These are phyloP conservation scores for Melanitta fusca DNA, from an alignment of 2,797 vertebrate species.

Conservation along the genomic window DNA sequence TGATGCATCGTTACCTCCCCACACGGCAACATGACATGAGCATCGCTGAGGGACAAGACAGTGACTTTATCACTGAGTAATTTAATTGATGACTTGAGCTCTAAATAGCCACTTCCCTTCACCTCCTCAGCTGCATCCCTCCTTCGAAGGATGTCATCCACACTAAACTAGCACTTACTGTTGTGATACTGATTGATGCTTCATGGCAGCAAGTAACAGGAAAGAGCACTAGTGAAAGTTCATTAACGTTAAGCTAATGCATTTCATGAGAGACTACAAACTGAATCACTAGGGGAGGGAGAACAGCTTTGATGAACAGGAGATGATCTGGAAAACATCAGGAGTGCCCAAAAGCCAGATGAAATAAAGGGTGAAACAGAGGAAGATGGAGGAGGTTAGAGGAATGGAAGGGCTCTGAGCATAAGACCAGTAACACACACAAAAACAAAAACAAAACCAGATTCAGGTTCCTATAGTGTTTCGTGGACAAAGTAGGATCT, in stretches of 20 bases:
- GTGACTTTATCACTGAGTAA: constrained; percentile 53
- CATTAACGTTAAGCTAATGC: constrained; percentile 39
- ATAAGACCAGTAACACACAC: not conserved
- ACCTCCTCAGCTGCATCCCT: constrained; percentile 41
- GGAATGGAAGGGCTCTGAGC: not conserved
- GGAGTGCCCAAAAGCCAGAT: not conserved
- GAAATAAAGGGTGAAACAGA: not conserved
- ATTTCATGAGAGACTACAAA: constrained; percentile 4
- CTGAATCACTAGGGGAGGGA: not conserved
- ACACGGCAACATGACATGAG: constrained; percentile 45
- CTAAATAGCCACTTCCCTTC: constrained; percentile 57
- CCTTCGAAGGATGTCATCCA: constrained; percentile 33
- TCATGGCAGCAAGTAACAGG: constrained; percentile 28
- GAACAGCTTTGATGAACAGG: constrained; percentile 18
- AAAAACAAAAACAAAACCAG: not conserved
- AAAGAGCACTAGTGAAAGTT: constrained; percentile 46
- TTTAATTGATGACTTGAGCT: constrained; percentile 47
- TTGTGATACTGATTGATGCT: constrained; percentile 54
- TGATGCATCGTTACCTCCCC: constrained; percentile 46
- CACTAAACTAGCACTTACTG: constrained; percentile 40
- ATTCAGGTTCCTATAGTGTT: not conserved
- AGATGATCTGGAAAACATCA: constrained; percentile 1
- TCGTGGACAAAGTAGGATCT: not conserved
- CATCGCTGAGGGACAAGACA: constrained; percentile 42
- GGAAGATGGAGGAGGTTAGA: not conserved